Conservation (phyloP, 2,888 invertebrate genomes). For the Dastarcus helophoroides region DNA sequence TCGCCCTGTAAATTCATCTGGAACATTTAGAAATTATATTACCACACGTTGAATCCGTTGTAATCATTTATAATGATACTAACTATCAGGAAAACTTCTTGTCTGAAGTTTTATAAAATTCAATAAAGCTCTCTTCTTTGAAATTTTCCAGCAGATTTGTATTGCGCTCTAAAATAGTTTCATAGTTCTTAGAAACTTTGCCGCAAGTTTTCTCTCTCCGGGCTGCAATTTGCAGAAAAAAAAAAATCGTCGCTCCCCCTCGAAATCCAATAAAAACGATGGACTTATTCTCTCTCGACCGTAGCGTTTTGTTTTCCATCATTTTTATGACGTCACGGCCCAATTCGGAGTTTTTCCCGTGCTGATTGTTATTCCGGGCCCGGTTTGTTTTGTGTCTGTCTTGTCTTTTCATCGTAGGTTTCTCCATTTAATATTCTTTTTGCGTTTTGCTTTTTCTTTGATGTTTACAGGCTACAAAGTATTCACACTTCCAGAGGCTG, state of each 20-base stretch:
- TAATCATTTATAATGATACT: too few relatives aligned
- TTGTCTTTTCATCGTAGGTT: constrained; percentile 23
- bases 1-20: too few relatives aligned
- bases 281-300: constrained; percentile 22
- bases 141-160: constrained; percentile 8
- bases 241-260: constrained; percentile 15
- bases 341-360: constrained; percentile 24
- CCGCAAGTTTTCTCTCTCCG: constrained; percentile 9
- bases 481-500: not conserved
- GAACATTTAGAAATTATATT: too few relatives aligned
- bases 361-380: constrained; percentile 29
- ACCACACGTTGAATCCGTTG: too few relatives aligned
- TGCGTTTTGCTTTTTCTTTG: constrained; percentile 1
- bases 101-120: too few relatives aligned
- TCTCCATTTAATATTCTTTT: constrained; percentile 4
- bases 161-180: constrained; percentile 7
- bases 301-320: constrained; percentile 27
- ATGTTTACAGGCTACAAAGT: too few relatives aligned
- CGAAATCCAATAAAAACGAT: constrained; percentile 21
- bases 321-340: constrained; percentile 27
- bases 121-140: constrained; percentile 13
- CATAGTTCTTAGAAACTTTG: constrained; percentile 11
- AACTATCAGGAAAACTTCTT: too few relatives aligned
- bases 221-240: constrained; percentile 13
- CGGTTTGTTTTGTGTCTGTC: constrained; percentile 26